Evolutionary conservation across 1,140 invertebrate species (phyloP), one percentile per base, ranked within the genome.

Genomic region (Lepidurus packardi): DNA sequence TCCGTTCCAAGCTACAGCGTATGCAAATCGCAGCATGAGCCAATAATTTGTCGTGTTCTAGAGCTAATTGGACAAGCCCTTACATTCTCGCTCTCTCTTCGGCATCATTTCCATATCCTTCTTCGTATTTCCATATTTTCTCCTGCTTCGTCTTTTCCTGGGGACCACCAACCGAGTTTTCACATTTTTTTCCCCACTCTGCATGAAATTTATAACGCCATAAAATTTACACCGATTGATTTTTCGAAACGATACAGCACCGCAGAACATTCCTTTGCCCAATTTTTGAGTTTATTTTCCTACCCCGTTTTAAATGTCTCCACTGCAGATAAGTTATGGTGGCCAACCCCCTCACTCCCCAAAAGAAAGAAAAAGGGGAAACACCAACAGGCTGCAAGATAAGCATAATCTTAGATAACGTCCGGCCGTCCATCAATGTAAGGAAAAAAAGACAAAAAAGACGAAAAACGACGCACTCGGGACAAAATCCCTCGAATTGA

Each of bases 151-250:
- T 10, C 16, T 16, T 65, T 7, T 4, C 16, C 53, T 0, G 21
- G 6, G 21, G 53, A 65, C 53, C 53, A 65, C 53, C 53, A 65
- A 65, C 53, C 53, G 53, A 65, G 53, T 65, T 65, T 65, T 21
- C 0, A 65, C 10, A n/a, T 65, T 65, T 65, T 9, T 65, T n/a
- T n/a, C 53, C 21, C 21, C 21, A 13, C 53, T 11, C 9, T 65
- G 6, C 21, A 7, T 21, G 13, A 65, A 21, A 65, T 13, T 65
- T 65, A 65, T 21, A 16, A 65, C 53, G 13, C 53, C 53, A 65
- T 21, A 65, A 65, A 65, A 65, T 65, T 65, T 65, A 65, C 16
- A 21, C 53, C 21, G 53, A 65, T 65, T 65, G 53, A 65, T 65
- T 65, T 65, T 65, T 65, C 1, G 34, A 65, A 65, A 65, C 53